Evolutionary conservation across 1,140 invertebrate genomes (phyloP).

Genomic region (Gonatopus flavifemur): DNA sequence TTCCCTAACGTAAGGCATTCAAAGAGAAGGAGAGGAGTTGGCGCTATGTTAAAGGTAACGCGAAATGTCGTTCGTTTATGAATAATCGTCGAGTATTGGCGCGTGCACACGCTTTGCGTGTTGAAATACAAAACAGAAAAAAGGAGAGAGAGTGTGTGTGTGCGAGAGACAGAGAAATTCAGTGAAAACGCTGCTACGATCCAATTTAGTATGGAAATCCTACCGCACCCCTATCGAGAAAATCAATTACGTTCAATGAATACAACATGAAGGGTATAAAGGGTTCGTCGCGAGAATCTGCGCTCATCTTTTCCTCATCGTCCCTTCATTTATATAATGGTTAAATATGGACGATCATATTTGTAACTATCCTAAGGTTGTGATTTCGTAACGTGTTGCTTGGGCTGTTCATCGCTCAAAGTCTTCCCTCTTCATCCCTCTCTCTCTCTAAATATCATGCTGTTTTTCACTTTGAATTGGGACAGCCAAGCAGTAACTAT

Average conservation of each 20-base stretch:
- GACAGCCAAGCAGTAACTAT: no score
- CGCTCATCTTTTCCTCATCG: no score
- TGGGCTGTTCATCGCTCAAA: no score
- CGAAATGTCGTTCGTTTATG: conserved; percentile 32
- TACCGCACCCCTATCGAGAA: conserved; percentile 32
- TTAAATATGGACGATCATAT: no score
- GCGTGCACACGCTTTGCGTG: conserved; percentile 22
- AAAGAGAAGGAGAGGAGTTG: no score
- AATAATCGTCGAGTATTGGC: conserved; percentile 32
- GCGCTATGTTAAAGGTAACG: no score
- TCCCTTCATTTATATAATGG: no score
- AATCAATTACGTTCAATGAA: conserved; percentile 51
- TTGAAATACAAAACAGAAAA: neutral
- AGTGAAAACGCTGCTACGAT: conserved; percentile 14
- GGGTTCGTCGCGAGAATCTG: conserved; percentile 39
- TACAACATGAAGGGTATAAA: conserved; percentile 40
- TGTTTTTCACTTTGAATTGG: no score
- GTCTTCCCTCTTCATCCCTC: no score
- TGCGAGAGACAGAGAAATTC: conserved; percentile 2
- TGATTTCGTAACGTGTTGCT: no score
- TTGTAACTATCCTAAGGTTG: no score
- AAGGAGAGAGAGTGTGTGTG: neutral
- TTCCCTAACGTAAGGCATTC: conserved; percentile 7
- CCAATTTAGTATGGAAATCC: conserved; percentile 45
- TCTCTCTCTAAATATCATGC: no score